phyloP scores from a whole-genome alignment of 2,797 vertebrate species.

The Acipenser ruthenus region DNA sequence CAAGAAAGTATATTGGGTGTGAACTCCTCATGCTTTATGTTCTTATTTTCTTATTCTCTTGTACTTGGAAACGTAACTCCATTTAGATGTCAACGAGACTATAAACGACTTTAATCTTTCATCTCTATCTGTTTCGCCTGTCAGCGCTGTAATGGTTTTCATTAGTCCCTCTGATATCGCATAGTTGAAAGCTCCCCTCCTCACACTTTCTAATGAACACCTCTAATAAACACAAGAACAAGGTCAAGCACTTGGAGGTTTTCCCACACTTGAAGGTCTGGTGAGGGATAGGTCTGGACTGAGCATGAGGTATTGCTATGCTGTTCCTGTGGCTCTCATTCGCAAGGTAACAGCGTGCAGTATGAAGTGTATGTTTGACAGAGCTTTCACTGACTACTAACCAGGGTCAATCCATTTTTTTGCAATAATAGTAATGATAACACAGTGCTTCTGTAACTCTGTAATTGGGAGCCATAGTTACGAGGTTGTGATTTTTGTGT shows the following conservation, averaged over 20 bases:
- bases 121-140: conserved; percentile 13
- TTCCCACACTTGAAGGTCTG: conserved; percentile 18
- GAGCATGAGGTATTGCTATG: not conserved
- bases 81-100: not conserved
- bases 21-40: too few relatives aligned
- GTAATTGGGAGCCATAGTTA: too few relatives aligned
- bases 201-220: conserved; percentile 22
- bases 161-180: conserved; percentile 11
- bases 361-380: too few relatives aligned
- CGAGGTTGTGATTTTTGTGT: too few relatives aligned
- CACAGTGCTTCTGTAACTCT: too few relatives aligned
- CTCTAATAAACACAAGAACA: conserved; percentile 11
- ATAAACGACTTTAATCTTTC: conserved; percentile 24
- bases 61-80: not conserved
- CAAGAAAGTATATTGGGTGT: too few relatives aligned
- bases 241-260: conserved; percentile 10
- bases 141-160: conserved; percentile 13
- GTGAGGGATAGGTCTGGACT: not conserved
- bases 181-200: conserved; percentile 10
- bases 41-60: too few relatives aligned
- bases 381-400: too few relatives aligned
- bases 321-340: not conserved
- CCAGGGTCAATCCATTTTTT: too few relatives aligned
- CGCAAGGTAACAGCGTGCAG: too few relatives aligned
- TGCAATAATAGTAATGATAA: too few relatives aligned